phyloP scores from a whole-genome alignment of 2,797 vertebrate genomes.

The Hyperoplus immaculatus region DNA sequence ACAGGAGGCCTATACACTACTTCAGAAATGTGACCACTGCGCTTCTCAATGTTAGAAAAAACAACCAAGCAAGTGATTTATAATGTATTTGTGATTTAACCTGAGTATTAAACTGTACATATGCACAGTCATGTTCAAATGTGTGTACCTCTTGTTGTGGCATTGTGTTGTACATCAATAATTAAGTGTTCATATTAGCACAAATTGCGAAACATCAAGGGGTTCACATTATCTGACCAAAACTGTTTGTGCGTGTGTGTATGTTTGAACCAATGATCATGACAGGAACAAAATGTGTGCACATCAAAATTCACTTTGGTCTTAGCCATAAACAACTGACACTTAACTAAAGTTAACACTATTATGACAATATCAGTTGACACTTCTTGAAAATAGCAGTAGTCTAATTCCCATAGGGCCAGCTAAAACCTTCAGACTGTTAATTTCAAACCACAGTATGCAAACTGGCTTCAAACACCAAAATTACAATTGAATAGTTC shows the following conservation, averaged over 20 bases:
- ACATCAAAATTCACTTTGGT: constrained; percentile 74
- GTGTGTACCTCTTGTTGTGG: constrained; percentile 28
- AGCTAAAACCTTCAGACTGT: constrained; percentile 22
- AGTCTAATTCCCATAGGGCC: constrained; percentile 31
- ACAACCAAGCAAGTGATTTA: constrained; percentile 69
- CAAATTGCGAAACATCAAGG: constrained; percentile 42
- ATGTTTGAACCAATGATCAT: constrained; percentile 44
- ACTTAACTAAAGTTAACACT: constrained; percentile 28
- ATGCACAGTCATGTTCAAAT: constrained; percentile 61
- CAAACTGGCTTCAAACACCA: constrained; percentile 49
- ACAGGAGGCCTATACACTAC: constrained; percentile 69
- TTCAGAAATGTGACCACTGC: constrained; percentile 73
- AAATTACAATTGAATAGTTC: constrained; percentile 59
- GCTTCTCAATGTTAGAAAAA: constrained; percentile 72
- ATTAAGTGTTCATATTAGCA: constrained; percentile 16
- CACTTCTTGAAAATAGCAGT: constrained; percentile 30
- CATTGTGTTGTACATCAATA: constrained; percentile 37
- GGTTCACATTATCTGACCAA: constrained; percentile 34
- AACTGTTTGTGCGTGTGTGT: constrained; percentile 23
- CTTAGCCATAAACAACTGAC: constrained; percentile 39
- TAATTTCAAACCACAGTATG: constrained; percentile 44
- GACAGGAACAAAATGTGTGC: constrained; percentile 39
- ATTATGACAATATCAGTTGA: constrained; percentile 28
- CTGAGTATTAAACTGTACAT: constrained; percentile 76
- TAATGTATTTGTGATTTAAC: constrained; percentile 76